A percentile compares a stretch with the other conserved stretches of the same genome.
Conservation (phyloP, 1,140 invertebrate genomes). For the Drosophila elegans region DNA sequence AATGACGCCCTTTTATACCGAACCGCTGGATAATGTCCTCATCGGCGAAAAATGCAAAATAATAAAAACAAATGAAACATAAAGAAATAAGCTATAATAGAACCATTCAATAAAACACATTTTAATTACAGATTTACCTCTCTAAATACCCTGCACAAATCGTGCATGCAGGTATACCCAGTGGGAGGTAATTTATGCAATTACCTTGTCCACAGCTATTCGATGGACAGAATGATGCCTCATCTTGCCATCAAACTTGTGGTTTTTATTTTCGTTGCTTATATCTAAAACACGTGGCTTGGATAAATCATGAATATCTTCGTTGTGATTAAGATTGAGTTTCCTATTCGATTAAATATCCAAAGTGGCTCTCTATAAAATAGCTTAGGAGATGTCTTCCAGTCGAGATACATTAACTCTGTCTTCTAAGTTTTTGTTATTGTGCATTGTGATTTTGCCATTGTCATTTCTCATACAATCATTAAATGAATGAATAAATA, state of each 20-base stretch:
- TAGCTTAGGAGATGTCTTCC: constrained; percentile 16
- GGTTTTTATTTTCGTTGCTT: not conserved
- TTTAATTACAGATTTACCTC: constrained; percentile 77
- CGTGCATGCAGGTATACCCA: constrained; percentile 26
- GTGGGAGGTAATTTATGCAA: constrained; percentile 9
- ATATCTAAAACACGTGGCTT: not conserved
- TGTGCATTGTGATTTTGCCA: constrained; percentile 47
- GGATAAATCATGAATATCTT: not conserved
- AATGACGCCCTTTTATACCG: constrained; percentile 50
- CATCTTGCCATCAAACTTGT: not conserved
- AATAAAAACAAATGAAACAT: constrained; percentile 39
- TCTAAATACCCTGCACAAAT: constrained; percentile 37
- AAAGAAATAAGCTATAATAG: constrained; percentile 46
- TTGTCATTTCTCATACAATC: constrained; percentile 50
- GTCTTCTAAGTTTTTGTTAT: constrained; percentile 3
- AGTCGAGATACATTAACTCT: constrained; percentile 1
- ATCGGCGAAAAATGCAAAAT: constrained; percentile 48
- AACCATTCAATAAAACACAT: constrained; percentile 65
- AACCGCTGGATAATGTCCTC: constrained; percentile 40
- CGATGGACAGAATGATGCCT: constrained; percentile 2
- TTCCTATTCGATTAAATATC: not conserved
- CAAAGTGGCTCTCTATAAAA: not conserved
- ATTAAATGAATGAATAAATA: constrained; percentile 29
- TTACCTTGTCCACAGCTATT: constrained; percentile 26
- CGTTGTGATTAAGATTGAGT: not conserved